These are phyloP conservation scores for Diphyllodes magnificus DNA, from an alignment of 2,113 vertebrate species.

Conservation along the genomic window DNA sequence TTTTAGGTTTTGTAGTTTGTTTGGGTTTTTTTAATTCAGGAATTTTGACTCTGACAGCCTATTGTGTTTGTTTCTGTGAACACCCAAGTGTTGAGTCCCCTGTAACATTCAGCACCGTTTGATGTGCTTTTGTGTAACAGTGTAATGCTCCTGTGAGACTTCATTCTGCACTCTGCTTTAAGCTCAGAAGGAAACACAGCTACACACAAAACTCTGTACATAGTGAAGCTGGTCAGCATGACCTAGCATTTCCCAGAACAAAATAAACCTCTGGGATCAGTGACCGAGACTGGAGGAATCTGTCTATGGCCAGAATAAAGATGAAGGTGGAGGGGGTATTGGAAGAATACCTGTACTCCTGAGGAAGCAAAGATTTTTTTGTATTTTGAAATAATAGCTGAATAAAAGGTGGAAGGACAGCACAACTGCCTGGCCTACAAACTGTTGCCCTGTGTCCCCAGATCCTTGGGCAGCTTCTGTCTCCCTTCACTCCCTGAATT, in stretches of 20 bases:
- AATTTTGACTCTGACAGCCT: background rate
- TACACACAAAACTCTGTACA: background rate
- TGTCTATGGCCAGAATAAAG: background rate
- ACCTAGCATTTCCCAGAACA: background rate
- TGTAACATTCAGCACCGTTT: background rate
- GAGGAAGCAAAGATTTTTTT: background rate
- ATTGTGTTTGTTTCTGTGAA: background rate
- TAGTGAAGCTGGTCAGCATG: background rate
- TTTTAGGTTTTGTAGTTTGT: background rate
- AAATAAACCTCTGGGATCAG: background rate
- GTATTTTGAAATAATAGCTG: background rate
- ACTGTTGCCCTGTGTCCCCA: background rate
- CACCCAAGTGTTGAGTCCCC: background rate
- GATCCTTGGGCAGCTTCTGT: background rate
- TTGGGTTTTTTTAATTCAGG: background rate
- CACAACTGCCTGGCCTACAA: background rate
- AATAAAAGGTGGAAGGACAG: background rate
- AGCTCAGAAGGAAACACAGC: background rate
- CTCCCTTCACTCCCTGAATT: background rate
- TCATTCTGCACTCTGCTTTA: background rate
- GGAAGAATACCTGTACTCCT: background rate
- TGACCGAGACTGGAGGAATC: background rate
- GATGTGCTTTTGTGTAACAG: background rate
- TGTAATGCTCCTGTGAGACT: background rate
- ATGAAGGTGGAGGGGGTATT: background rate